Percentiles rank a stretch among this genome's conserved stretches.
Evolutionary conservation across 2,797 vertebrate genomes (phyloP).

Genomic region (Todus mexicanus): DNA sequence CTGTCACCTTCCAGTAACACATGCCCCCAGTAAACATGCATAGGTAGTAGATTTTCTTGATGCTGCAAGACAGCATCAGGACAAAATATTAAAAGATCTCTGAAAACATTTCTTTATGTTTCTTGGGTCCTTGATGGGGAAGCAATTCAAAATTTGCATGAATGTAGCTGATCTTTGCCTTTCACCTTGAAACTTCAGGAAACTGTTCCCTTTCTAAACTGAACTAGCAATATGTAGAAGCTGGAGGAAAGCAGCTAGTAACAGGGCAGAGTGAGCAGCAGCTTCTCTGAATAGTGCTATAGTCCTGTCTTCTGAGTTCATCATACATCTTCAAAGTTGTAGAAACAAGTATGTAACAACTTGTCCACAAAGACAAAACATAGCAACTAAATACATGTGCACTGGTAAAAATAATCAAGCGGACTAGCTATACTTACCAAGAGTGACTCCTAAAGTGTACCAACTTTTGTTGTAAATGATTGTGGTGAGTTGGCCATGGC

Average conservation of each 20-base stretch:
- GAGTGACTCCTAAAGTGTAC: not conserved
- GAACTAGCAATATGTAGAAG: not conserved
- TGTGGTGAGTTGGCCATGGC: rapidly evolving
- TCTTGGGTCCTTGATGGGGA: not conserved
- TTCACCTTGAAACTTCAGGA: not conserved
- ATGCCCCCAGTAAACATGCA: not conserved
- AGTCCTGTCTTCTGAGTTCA: not conserved
- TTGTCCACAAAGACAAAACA: not conserved
- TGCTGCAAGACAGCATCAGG: not conserved
- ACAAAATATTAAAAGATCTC: not conserved
- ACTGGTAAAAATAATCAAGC: not conserved
- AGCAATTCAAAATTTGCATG: not conserved
- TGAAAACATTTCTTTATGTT: not conserved
- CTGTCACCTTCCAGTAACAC: not conserved
- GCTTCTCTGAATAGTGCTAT: not conserved
- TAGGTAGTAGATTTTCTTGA: not conserved
- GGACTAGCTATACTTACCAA: not conserved
- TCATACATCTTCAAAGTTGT: not conserved
- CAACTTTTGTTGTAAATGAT: not conserved
- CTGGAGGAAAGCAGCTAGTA: not conserved
- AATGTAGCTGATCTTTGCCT: not conserved
- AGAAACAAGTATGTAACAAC: not conserved
- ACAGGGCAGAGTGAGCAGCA: not conserved
- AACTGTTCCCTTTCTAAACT: not conserved
- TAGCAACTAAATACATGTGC: not conserved